Evolutionary conservation across 2,797 vertebrate species (phyloP).

Genomic region (Capromys pilorides): DNA sequence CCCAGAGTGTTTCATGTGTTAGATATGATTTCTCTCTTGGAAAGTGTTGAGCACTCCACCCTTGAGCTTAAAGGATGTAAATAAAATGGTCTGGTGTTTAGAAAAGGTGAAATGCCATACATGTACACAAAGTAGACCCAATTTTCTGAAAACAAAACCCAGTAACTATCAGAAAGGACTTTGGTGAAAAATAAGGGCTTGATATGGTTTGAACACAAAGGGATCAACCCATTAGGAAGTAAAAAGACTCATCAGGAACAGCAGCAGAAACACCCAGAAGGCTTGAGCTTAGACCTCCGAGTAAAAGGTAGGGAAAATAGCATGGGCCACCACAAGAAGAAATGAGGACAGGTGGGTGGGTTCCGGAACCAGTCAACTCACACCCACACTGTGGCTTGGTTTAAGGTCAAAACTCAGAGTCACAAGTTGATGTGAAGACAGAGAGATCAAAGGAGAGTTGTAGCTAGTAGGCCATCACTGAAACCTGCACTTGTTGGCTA

Average conservation of each 20-base stretch:
- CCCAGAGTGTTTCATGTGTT: slow-evolving; percentile 64
- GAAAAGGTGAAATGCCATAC: slow-evolving; percentile 49
- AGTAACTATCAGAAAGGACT: slow-evolving; percentile 28
- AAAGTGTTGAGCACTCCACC: slow-evolving; percentile 55
- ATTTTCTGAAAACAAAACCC: slow-evolving; percentile 21
- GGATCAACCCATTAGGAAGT: slow-evolving; percentile 21
- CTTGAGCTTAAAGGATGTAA: slow-evolving; percentile 54
- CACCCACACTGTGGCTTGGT: not conserved
- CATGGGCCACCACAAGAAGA: slow-evolving; percentile 52
- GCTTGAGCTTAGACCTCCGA: slow-evolving; percentile 7
- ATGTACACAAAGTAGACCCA: slow-evolving; percentile 1
- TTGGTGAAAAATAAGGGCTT: slow-evolving; percentile 5
- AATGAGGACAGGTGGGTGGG: slow-evolving; percentile 53
- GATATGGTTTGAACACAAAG: not conserved
- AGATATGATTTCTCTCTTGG: slow-evolving; percentile 65
- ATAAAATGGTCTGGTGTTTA: slow-evolving; percentile 64
- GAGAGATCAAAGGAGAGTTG: not conserved
- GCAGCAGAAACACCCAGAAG: not conserved
- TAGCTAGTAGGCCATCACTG: not conserved
- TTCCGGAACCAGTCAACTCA: slow-evolving; percentile 1
- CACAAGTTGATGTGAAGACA: not conserved
- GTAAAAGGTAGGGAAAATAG: slow-evolving; percentile 48
- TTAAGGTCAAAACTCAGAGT: not conserved
- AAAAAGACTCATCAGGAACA: not conserved
- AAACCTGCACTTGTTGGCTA: not conserved